These are phyloP conservation scores for Saxidomus purpurata DNA, from an alignment of 1,140 invertebrate genomes.

Conservation along the genomic window DNA sequence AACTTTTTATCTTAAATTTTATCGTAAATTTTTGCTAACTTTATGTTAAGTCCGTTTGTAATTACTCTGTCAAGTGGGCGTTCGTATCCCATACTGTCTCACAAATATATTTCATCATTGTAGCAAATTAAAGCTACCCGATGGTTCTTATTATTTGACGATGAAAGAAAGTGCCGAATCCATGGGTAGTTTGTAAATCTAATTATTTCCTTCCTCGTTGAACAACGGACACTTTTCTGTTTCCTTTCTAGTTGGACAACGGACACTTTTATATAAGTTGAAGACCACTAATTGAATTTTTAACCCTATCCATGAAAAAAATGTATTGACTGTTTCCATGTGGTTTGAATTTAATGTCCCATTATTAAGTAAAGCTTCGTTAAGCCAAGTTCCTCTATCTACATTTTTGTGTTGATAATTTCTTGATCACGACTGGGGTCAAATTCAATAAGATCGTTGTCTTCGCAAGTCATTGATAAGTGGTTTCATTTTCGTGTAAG, in stretches of 20 bases:
- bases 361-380: not conserved
- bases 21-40: slow-evolving; percentile 1
- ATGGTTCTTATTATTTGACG: not conserved
- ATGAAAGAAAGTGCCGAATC: not conserved
- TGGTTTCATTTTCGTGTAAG: not conserved
- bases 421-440: not conserved
- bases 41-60: not conserved
- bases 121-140: not conserved
- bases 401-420: too few species aligned
- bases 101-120: slow-evolving; percentile 8
- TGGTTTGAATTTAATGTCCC: not conserved
- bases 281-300: not conserved
- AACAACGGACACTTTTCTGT: too few species aligned
- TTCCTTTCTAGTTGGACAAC: too few species aligned
- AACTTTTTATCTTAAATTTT: not conserved
- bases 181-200: not conserved
- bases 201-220: not conserved
- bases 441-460: not conserved
- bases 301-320: not conserved
- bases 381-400: not conserved
- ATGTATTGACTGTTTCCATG: not conserved
- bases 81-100: not conserved
- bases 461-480: not conserved
- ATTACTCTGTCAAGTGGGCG: not conserved
- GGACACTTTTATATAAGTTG: not conserved